Evolutionary conservation across 2,113 vertebrate genomes (phyloP).

Genomic region (Pedionomus torquatus): DNA sequence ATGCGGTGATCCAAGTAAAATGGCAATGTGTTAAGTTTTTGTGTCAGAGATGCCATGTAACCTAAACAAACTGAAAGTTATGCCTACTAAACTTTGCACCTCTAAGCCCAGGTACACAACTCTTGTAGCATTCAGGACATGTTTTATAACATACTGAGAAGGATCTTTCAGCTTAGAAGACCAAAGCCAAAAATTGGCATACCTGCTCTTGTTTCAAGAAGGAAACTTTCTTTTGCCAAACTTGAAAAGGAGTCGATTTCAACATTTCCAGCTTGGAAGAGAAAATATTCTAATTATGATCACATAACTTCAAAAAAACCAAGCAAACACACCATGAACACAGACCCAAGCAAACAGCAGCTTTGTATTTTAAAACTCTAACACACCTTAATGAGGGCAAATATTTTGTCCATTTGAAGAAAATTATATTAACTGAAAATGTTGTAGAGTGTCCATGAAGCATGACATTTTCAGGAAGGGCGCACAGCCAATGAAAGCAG

Average conservation of each 20-base stretch:
- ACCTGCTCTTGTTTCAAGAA: neutral
- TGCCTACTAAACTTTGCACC: neutral
- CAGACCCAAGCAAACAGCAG: neutral
- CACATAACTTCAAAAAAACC: neutral
- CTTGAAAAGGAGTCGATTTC: neutral
- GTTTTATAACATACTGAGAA: neutral
- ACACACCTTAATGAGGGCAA: neutral
- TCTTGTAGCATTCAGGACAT: neutral
- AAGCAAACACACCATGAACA: neutral
- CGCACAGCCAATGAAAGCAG: slow-evolving; percentile 55
- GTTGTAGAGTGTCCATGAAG: neutral
- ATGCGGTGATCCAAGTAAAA: neutral
- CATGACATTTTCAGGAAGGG: neutral
- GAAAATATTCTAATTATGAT: neutral
- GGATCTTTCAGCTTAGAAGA: neutral
- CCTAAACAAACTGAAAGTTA: neutral
- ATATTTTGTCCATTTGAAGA: slow-evolving; percentile 42
- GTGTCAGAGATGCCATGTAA: neutral
- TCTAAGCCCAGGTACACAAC: neutral
- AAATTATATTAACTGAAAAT: slow-evolving; percentile 25
- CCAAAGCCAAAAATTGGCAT: neutral
- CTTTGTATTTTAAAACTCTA: neutral
- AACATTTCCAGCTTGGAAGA: neutral
- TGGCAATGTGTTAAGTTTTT: neutral
- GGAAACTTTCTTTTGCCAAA: slow-evolving; percentile 21